Conservation (phyloP, 2,797 vertebrate genomes). For the Setipinna tenuifilis region DNA sequence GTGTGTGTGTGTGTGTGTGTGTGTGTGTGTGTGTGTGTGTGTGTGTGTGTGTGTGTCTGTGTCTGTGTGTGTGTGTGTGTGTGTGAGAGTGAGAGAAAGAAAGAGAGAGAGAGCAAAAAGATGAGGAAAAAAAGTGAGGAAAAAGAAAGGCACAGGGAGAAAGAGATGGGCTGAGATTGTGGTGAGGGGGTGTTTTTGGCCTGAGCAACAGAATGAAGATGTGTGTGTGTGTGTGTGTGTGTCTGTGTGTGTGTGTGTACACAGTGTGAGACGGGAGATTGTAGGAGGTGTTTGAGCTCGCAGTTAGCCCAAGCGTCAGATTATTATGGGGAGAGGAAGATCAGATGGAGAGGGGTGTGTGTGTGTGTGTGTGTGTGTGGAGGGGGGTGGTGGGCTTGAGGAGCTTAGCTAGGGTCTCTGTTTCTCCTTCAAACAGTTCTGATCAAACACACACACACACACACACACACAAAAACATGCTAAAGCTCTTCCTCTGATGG, state of each 20-base stretch:
- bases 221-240: slow-evolving; percentile 27
- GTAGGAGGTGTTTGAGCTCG: slow-evolving; percentile 18
- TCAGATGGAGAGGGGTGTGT: slow-evolving; percentile 4
- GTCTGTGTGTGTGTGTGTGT: slow-evolving; percentile 7
- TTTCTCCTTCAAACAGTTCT: neutral
- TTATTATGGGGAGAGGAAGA: neutral
- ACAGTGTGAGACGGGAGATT: neutral
- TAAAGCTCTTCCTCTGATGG: neutral
- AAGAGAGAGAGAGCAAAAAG: too few relatives aligned
- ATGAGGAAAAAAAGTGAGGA: too few relatives aligned
- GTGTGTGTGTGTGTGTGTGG: too few relatives aligned
- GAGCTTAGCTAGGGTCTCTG: neutral
- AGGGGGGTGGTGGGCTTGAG: neutral
- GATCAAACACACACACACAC: neutral
- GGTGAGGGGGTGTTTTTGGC: slow-evolving; percentile 14
- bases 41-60: neutral
- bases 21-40: neutral
- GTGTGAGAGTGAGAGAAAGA: slow-evolving; percentile 7
- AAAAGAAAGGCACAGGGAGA: neutral
- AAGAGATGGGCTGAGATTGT: neutral
- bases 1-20: slow-evolving; percentile 5
- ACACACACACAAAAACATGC: neutral
- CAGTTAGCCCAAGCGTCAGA: neutral
- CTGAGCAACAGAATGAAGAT: neutral
- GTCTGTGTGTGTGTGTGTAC: neutral